phyloP scores from a whole-genome alignment of 2,113 vertebrate species.

The Lepisosteus osseus region DNA sequence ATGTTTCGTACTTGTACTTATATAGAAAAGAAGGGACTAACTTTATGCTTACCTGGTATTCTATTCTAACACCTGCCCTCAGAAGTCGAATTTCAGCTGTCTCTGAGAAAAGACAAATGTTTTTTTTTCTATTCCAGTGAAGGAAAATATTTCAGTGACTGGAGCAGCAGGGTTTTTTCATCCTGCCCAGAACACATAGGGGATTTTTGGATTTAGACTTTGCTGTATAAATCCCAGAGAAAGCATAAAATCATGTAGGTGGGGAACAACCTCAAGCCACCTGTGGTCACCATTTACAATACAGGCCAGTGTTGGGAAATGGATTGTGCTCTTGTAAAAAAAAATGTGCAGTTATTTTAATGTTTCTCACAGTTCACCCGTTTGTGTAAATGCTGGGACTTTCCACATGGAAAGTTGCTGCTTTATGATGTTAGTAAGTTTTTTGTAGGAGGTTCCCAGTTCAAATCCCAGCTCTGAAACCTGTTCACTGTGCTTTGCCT shows the following conservation, averaged over 20 bases:
- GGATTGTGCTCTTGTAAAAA: neutral
- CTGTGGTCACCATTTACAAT: slow-evolving; percentile 25
- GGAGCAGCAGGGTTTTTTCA: neutral
- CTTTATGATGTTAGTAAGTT: neutral
- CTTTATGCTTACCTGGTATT: neutral
- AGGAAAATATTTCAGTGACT: neutral
- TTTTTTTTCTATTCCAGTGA: neutral
- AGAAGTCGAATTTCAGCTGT: neutral
- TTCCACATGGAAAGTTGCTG: neutral
- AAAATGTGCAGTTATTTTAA: neutral
- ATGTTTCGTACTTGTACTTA: no score
- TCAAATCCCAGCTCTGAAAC: no score
- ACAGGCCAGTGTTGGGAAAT: slow-evolving; percentile 9
- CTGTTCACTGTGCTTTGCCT: no score
- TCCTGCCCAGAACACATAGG: slow-evolving; percentile 1
- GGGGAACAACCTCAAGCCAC: slow-evolving; percentile 19
- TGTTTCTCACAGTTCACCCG: slow-evolving; percentile 16
- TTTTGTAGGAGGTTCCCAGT: neutral
- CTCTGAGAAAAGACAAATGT: neutral
- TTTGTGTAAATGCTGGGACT: slow-evolving; percentile 24
- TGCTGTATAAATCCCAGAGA: slow-evolving; percentile 23
- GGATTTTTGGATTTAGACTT: slow-evolving; percentile 2
- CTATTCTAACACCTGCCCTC: neutral
- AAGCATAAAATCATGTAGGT: slow-evolving; percentile 1
- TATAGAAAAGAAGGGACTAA: neutral